These are phyloP conservation scores for Prorops nasuta DNA, from an alignment of 1,140 invertebrate species.

Conservation along the genomic window DNA sequence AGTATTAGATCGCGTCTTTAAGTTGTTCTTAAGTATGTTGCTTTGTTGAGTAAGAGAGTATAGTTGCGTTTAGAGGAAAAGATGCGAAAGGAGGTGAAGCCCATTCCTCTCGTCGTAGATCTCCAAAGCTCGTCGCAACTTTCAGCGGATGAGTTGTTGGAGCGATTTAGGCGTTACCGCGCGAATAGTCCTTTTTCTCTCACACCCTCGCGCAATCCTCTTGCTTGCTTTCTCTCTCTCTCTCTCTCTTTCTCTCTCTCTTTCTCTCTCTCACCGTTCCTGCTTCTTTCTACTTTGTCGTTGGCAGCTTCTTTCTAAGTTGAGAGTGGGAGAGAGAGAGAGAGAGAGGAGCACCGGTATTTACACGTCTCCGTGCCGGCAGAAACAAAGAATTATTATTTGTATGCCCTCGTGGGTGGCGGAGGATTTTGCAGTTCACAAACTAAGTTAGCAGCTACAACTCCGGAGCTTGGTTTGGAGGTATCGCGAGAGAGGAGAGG, in stretches of 20 bases:
- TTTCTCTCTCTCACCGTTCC: conserved; percentile 11
- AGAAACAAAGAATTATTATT: conserved; percentile 58
- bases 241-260: conserved; percentile 2
- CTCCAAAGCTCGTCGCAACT: conserved; percentile 51
- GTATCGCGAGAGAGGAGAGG: conserved; percentile 15
- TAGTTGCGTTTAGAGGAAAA: too few species aligned
- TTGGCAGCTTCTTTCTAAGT: conserved; percentile 17
- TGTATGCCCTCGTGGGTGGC: conserved; percentile 45
- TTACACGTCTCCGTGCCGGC: conserved; percentile 47
- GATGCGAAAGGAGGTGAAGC: conserved; percentile 16
- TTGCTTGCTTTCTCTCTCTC: conserved; percentile 12
- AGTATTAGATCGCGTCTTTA: too few species aligned
- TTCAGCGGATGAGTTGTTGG: conserved; percentile 55
- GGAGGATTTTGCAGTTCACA: conserved; percentile 53
- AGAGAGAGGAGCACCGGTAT: conserved; percentile 39
- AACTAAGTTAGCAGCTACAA: conserved; percentile 52
- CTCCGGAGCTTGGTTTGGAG: conserved; percentile 28
- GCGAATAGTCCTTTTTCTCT: conserved; percentile 44
- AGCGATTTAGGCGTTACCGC: conserved; percentile 51
- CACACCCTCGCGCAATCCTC: conserved; percentile 24
- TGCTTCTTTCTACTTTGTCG: conserved; percentile 14
- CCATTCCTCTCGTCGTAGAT: conserved; percentile 36
- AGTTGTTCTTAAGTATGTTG: too few species aligned
- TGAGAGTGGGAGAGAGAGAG: background rate
- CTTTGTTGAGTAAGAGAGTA: too few species aligned